Evolutionary conservation across 2,797 vertebrate genomes (phyloP).

Genomic region (Hippopotamyrus pictus): DNA sequence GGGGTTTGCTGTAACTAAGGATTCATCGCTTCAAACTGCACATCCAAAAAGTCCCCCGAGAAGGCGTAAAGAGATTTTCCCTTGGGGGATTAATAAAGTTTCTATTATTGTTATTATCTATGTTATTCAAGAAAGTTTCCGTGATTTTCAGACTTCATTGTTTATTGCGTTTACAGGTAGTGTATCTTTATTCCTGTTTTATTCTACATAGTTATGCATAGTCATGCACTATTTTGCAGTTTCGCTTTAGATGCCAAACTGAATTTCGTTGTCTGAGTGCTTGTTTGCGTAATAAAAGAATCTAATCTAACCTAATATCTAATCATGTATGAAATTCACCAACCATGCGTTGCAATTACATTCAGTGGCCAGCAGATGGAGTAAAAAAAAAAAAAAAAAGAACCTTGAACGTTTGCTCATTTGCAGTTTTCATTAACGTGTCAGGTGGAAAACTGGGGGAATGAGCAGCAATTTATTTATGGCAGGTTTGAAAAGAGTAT

Average conservation of each 20-base stretch:
- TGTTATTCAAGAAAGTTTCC: neutral
- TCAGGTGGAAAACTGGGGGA: neutral
- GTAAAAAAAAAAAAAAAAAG: neutral
- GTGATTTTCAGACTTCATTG: neutral
- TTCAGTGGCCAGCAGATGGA: slow-evolving; percentile 37
- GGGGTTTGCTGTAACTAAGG: neutral
- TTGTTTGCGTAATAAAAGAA: neutral
- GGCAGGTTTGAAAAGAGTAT: neutral
- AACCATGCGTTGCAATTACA: slow-evolving; percentile 27
- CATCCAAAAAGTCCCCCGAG: neutral
- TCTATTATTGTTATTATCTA: neutral
- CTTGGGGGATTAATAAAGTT: neutral
- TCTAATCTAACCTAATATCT: neutral
- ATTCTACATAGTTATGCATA: neutral
- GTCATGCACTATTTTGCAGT: neutral
- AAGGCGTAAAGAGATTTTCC: neutral
- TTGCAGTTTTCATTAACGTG: neutral
- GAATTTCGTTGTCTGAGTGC: neutral
- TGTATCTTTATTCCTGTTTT: neutral
- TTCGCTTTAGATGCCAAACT: neutral
- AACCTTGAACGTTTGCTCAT: neutral
- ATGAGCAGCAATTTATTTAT: neutral
- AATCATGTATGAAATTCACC: neutral
- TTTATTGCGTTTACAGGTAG: neutral
- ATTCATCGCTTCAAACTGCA: neutral